A percentile compares a stretch with the other conserved stretches of the same genome.
Conservation (phyloP, 2,113 vertebrate species). For the Budorcas taxicolor region DNA sequence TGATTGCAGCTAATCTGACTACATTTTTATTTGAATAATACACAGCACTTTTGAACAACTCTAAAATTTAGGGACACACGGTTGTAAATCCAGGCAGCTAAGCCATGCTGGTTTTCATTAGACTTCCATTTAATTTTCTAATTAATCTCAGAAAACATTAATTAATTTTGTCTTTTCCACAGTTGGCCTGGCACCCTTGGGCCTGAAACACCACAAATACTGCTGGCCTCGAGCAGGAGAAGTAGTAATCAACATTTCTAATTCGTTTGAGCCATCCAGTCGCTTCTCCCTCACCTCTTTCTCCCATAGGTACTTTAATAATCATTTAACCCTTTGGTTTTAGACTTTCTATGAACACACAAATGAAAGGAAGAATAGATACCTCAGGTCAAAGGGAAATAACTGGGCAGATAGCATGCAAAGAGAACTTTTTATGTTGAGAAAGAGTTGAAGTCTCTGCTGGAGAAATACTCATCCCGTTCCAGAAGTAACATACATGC, state of each 20-base stretch:
- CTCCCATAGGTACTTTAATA: not conserved
- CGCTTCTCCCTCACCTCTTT: not conserved
- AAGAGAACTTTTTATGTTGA: not conserved
- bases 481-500: not conserved
- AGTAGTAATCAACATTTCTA: conserved; percentile 54
- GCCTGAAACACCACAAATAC: conserved; percentile 53
- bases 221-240: conserved; percentile 34
- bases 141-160: conserved; percentile 69
- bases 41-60: conserved; percentile 28
- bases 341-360: not conserved
- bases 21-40: conserved; percentile 43
- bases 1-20: not conserved
- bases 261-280: conserved; percentile 34
- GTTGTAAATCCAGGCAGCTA: conserved; percentile 36
- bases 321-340: conserved; percentile 30
- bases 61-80: conserved; percentile 30
- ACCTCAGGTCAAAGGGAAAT: not conserved
- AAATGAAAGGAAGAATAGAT: not conserved
- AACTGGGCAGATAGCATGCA: not conserved
- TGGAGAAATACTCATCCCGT: not conserved
- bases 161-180: conserved; percentile 70
- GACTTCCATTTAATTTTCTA: conserved; percentile 68
- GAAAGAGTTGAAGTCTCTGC: not conserved
- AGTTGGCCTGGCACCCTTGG: conserved; percentile 46
- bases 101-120: conserved; percentile 62